Conservation (phyloP, 2,797 vertebrate species). For the Crypturellus tataupa region DNA sequence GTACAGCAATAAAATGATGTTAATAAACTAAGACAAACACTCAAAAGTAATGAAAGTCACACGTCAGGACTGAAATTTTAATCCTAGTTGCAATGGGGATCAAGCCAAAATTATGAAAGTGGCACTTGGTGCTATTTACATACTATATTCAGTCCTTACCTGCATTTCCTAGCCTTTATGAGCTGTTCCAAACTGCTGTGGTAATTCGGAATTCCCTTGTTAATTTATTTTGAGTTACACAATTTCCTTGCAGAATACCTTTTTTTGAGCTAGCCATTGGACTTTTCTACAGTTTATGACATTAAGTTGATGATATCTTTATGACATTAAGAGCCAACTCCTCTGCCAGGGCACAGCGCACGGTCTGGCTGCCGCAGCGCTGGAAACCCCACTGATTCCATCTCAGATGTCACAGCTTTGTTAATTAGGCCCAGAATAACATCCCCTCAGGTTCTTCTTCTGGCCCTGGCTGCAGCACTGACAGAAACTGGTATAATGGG, state of each 20-base stretch:
- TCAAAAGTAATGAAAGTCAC: slow-evolving; percentile 32
- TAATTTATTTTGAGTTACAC: background rate
- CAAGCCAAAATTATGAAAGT: background rate
- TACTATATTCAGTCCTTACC: background rate
- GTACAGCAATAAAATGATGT: slow-evolving; percentile 34
- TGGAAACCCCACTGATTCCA: background rate
- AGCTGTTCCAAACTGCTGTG: background rate
- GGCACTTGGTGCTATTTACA: background rate
- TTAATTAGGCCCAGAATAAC: background rate
- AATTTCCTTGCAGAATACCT: background rate
- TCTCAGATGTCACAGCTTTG: background rate
- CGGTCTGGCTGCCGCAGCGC: background rate
- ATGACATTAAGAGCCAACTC: background rate
- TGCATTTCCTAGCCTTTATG: background rate
- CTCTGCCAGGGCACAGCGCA: background rate
- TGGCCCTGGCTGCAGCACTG: background rate
- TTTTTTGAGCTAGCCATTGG: background rate
- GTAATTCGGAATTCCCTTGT: background rate
- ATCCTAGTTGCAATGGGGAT: background rate
- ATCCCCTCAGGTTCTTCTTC: background rate
- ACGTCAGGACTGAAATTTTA: slow-evolving; percentile 43
- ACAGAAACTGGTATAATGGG: background rate
- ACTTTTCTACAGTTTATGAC: background rate
- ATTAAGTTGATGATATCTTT: background rate
- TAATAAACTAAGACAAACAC: slow-evolving; percentile 52